Conservation (phyloP, 2,888 invertebrate species). For the Quadriops clusia region DNA sequence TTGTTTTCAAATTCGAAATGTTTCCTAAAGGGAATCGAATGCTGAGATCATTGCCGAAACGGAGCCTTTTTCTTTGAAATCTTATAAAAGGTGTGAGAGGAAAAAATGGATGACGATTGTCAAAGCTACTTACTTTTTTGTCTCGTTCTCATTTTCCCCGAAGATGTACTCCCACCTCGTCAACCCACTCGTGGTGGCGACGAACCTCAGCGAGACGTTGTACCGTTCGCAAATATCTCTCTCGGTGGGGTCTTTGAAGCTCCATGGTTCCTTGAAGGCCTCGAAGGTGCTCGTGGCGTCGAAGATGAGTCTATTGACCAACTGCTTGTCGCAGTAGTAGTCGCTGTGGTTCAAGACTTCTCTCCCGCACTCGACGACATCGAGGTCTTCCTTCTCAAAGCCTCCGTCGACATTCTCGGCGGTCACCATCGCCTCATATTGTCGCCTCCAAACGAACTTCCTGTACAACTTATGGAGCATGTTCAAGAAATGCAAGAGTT, state of each 20-base stretch:
- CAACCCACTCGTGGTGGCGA: constrained; percentile 80
- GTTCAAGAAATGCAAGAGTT: constrained; percentile 64
- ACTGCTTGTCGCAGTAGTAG: constrained; percentile 74
- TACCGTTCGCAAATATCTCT: constrained; percentile 49
- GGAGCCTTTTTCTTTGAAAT: too few species aligned
- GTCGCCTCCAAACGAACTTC: constrained; percentile 51
- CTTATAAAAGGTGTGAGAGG: neutral
- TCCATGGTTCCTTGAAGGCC: constrained; percentile 34
- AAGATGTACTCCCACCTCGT: constrained; percentile 75
- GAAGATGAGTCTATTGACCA: constrained; percentile 75
- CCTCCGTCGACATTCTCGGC: neutral
- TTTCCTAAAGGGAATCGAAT: too few species aligned
- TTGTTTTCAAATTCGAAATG: too few species aligned
- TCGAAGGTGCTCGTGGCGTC: constrained; percentile 66
- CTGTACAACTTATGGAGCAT: constrained; percentile 49
- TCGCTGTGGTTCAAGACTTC: constrained; percentile 53
- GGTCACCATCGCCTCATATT: constrained; percentile 38
- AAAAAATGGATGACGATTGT: neutral
- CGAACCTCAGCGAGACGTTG: constrained; percentile 65
- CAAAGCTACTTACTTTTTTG: constrained; percentile 23
- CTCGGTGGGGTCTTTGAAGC: constrained; percentile 35
- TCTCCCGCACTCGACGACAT: constrained; percentile 48
- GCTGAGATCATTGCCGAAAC: too few species aligned
- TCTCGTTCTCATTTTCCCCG: constrained; percentile 35
- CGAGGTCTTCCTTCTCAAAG: neutral